These are phyloP conservation scores for Rhabditoides inermis DNA, from an alignment of 2,888 invertebrate genomes.

Conservation along the genomic window DNA sequence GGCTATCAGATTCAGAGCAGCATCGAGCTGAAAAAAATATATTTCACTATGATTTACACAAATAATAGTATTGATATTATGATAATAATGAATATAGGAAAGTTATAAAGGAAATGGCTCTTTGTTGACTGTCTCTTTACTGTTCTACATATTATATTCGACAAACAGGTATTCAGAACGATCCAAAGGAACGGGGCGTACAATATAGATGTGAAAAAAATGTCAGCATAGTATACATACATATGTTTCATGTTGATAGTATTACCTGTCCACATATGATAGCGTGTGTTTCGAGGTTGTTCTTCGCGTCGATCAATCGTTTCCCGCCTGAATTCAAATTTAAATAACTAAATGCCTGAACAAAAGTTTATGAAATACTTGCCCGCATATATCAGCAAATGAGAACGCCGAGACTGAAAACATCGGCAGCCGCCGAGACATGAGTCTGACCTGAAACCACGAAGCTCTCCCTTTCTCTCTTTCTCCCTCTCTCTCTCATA, in stretches of 20 bases:
- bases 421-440: constrained; percentile 76
- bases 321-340: constrained; percentile 62
- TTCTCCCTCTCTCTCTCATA: not conserved
- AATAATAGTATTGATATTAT: not conserved
- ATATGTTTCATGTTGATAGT: not conserved
- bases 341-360: not conserved
- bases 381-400: constrained; percentile 78
- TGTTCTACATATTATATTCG: too few relatives aligned
- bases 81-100: not conserved
- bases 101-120: not conserved
- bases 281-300: constrained; percentile 76
- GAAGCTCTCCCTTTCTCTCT: not conserved
- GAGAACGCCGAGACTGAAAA: constrained; percentile 90
- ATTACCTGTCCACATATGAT: constrained; percentile 81
- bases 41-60: not conserved
- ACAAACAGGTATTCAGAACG: too few relatives aligned
- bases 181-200: too few relatives aligned
- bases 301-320: constrained; percentile 79
- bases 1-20: constrained; percentile 37
- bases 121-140: not conserved
- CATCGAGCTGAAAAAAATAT: constrained; percentile 39
- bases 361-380: constrained; percentile 1
- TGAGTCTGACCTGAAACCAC: constrained; percentile 33
- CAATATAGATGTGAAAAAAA: too few relatives aligned
- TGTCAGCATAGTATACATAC: too few relatives aligned